A percentile compares a stretch with the other conserved stretches of the same genome.
These are phyloP conservation scores for Neolamprologus tretocephalus DNA, from an alignment of 2,113 vertebrate genomes.

Conservation along the genomic window DNA sequence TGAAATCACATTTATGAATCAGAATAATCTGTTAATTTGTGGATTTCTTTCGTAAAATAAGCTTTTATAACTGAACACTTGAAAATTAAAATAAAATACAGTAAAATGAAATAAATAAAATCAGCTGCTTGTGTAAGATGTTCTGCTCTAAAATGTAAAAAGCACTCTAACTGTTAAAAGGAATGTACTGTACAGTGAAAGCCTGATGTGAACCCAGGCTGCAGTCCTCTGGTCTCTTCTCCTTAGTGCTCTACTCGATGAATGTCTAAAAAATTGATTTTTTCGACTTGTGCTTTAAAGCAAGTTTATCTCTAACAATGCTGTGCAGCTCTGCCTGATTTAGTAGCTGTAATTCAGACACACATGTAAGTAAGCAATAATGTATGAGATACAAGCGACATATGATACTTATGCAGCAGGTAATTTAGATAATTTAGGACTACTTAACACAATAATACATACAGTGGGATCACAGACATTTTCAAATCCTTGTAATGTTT, in stretches of 20 bases:
- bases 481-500: background rate
- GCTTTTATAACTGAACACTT: background rate
- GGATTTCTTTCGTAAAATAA: background rate
- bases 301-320: background rate
- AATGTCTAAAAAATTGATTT: background rate
- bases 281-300: background rate
- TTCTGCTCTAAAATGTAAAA: background rate
- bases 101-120: background rate
- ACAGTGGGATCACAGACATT: background rate
- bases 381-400: background rate
- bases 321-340: background rate
- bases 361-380: background rate
- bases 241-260: background rate
- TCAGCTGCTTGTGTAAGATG: background rate
- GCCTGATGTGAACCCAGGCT: background rate
- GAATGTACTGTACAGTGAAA: background rate
- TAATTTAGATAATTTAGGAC: background rate
- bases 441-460: background rate
- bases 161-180: background rate
- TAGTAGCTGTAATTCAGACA: background rate
- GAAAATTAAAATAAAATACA: background rate
- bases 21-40: background rate
- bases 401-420: background rate
- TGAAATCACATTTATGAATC: background rate
- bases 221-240: background rate